Conservation (phyloP, 2,113 vertebrate species). For the Sula dactylatra region DNA sequence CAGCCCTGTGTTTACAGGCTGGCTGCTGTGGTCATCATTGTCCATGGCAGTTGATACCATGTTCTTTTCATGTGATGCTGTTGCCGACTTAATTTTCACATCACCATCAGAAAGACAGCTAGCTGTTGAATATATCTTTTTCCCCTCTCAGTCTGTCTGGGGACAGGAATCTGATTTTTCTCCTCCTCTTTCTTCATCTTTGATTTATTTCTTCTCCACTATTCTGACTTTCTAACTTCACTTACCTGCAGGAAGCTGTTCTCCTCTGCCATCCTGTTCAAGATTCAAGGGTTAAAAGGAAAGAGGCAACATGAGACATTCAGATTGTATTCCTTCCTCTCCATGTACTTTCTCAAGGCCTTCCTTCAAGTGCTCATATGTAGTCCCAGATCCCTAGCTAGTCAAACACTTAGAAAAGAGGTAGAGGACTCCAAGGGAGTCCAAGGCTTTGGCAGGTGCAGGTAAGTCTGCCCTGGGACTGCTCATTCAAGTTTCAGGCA, state of each 20-base stretch:
- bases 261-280: neutral
- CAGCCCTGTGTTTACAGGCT: neutral
- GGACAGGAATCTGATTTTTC: neutral
- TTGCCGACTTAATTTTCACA: neutral
- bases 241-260: neutral
- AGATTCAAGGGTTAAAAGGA: neutral
- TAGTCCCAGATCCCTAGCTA: neutral
- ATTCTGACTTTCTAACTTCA: neutral
- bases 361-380: neutral
- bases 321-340: neutral
- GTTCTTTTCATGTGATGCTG: neutral
- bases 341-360: neutral
- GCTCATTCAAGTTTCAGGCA: neutral
- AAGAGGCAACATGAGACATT: neutral
- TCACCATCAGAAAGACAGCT: neutral
- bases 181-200: neutral
- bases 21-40: neutral
- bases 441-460: neutral
- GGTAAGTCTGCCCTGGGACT: neutral
- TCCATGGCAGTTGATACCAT: accelerated
- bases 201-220: neutral
- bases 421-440: neutral
- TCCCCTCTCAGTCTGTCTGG: accelerated
- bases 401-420: neutral
- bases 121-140: neutral